Conservation (phyloP, 2,888 invertebrate species). For the Biston stratarius region DNA sequence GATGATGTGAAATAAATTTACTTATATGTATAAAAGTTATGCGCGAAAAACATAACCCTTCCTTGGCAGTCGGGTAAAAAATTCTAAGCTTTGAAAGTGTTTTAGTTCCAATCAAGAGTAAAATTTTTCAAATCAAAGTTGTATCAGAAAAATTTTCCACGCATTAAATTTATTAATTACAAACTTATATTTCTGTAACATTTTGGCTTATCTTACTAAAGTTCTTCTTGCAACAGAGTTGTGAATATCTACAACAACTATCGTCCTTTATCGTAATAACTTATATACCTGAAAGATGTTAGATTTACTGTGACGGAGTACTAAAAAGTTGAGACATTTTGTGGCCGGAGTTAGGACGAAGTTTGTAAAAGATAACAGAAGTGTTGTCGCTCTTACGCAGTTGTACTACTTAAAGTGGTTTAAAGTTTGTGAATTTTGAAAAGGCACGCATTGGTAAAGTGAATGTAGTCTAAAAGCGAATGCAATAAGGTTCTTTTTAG, state of each 20-base stretch:
- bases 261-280: background rate
- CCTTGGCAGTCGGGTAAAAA: too few relatives aligned
- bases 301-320: background rate
- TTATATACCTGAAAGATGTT: background rate
- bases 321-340: background rate
- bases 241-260: background rate
- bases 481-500: background rate
- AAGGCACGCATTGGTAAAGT: conserved; percentile 3
- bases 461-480: background rate
- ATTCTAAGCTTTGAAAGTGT: too few relatives aligned
- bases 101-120: too few relatives aligned
- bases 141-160: background rate
- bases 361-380: conserved; percentile 26
- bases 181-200: conserved; percentile 18
- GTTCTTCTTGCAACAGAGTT: conserved; percentile 9
- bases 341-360: background rate
- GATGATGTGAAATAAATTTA: too few relatives aligned
- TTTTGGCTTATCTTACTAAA: conserved; percentile 20
- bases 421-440: conserved; percentile 22
- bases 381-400: conserved; percentile 20
- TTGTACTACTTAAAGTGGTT: conserved; percentile 18
- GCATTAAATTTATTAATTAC: conserved; percentile 21
- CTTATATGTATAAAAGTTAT: too few relatives aligned
- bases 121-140: background rate
- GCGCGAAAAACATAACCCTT: too few relatives aligned